These are phyloP conservation scores for Cyprinodon tularosa DNA, from an alignment of 2,113 vertebrate genomes.

Conservation along the genomic window DNA sequence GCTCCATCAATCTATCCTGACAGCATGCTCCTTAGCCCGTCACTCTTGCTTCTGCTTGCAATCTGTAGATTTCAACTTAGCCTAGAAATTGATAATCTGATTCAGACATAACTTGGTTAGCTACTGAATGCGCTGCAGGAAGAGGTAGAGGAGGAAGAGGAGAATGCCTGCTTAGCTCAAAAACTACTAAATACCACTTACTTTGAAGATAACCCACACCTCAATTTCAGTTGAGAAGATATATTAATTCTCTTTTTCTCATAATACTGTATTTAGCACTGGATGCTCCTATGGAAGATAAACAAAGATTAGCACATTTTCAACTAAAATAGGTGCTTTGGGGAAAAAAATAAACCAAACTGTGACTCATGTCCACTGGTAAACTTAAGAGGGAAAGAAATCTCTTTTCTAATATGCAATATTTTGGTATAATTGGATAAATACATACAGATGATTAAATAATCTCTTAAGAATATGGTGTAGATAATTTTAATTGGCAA, in stretches of 20 bases:
- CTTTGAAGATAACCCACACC: background rate
- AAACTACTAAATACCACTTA: background rate
- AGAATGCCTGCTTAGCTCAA: conserved; percentile 40
- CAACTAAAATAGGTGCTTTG: background rate
- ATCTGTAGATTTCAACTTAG: conserved; percentile 88
- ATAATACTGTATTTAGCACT: background rate
- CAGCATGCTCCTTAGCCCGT: conserved; percentile 83
- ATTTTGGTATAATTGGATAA: background rate
- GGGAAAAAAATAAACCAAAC: background rate
- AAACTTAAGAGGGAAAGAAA: background rate
- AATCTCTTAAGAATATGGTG: no score
- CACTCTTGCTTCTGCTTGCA: conserved; percentile 82
- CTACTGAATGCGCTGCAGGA: conserved; percentile 66
- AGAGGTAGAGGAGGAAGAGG: conserved; percentile 10
- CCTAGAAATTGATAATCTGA: conserved; percentile 89
- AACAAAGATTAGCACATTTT: background rate
- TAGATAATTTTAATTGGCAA: no score
- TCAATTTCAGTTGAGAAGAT: background rate
- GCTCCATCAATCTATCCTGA: conserved; percentile 85
- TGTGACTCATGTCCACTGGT: background rate
- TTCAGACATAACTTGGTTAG: conserved; percentile 86
- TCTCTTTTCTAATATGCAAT: background rate
- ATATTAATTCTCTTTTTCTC: background rate
- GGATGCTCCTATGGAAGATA: background rate
- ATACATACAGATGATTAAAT: background rate